Base-by-base conservation (phyloP, 2,797 vertebrate species). In the Rhinella marina region DNA sequence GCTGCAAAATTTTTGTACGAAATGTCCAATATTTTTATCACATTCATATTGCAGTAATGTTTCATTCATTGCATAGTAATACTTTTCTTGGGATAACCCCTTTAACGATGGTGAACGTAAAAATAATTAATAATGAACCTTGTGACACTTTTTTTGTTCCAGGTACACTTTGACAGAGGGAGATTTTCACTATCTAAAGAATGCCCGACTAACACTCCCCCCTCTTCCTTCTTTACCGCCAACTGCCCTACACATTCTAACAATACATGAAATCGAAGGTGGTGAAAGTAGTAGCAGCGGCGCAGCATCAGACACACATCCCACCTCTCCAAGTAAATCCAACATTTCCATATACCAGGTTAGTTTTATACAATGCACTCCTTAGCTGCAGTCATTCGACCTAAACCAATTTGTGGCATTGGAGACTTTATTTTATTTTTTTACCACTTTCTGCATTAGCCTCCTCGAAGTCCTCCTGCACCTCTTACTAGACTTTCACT, bases 81-180 rank as follows among this genome's bases (percentile, higher is more conserved):
- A 41, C 41, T 41, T 41, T 41, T 41, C 2, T 41, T 41, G 41
- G 41, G 41, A 41, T 41, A 41, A 41, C 41, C 41, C 32, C 32
- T 32, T 32, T 32, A 32, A 32, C 32, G 32, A 41, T 41, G 3
- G 41, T 41, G 2, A 41, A 6, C 41, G 5, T 41, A 41, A 41
- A 41, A 41, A 41, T 41, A 41, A 41, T 41, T 6, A 41, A 41
- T 41, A 41, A 41, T 41, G 5, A 41, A 0, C 41, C 41, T 41
- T 41, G 41, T 41, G 41, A 6, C 41, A 5, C 41, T 41, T 41
- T 77, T 73, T 32, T 5, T 32, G 13, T 66, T 21, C 48, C 93
- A 99, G 98, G 95, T 99, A 99, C 92, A 99, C 98, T 0, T 95
- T 99, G 91, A 99, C 98, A 0, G 98, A 99, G 90, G 98, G 98